These are phyloP conservation scores for Thalassoma bifasciatum DNA, from an alignment of 2,113 vertebrate species.

Conservation along the genomic window DNA sequence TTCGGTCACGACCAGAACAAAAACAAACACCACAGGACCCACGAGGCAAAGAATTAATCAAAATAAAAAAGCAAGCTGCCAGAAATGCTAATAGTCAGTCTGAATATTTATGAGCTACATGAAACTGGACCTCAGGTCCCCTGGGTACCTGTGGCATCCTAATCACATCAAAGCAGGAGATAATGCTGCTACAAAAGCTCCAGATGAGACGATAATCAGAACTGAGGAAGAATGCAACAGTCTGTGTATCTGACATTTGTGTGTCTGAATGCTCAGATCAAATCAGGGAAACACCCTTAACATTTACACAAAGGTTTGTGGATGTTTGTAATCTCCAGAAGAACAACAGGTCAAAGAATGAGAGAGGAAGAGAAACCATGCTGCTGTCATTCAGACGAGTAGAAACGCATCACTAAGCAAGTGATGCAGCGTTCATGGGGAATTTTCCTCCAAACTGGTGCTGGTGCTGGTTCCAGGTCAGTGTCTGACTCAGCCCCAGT, in stretches of 20 bases:
- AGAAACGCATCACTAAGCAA: too few relatives aligned
- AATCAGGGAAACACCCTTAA: slow-evolving; percentile 15
- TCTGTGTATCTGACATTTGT: slow-evolving; percentile 18
- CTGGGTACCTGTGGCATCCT: slow-evolving; percentile 46
- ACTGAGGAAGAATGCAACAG: slow-evolving; percentile 20
- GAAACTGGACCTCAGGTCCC: slow-evolving; percentile 50
- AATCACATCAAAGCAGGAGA: slow-evolving; percentile 58
- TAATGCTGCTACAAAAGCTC: slow-evolving; percentile 46
- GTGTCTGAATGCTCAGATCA: background rate
- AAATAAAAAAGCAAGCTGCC: slow-evolving; percentile 10
- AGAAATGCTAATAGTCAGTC: slow-evolving; percentile 45
- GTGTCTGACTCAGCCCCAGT: too few relatives aligned
- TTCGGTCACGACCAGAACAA: background rate
- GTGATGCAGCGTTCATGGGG: too few relatives aligned
- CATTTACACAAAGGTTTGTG: slow-evolving; percentile 20
- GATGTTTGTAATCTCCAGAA: slow-evolving; percentile 14
- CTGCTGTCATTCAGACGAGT: slow-evolving; percentile 2
- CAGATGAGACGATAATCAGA: slow-evolving; percentile 41
- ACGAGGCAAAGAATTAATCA: slow-evolving; percentile 40
- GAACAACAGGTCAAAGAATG: slow-evolving; percentile 27
- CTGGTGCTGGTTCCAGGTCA: too few relatives aligned
- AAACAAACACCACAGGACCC: slow-evolving; percentile 19
- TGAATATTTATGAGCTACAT: slow-evolving; percentile 63
- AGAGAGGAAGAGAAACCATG: background rate
- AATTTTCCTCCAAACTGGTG: too few relatives aligned